Conservation (phyloP, 2,888 invertebrate genomes). For the Altica lythri region DNA sequence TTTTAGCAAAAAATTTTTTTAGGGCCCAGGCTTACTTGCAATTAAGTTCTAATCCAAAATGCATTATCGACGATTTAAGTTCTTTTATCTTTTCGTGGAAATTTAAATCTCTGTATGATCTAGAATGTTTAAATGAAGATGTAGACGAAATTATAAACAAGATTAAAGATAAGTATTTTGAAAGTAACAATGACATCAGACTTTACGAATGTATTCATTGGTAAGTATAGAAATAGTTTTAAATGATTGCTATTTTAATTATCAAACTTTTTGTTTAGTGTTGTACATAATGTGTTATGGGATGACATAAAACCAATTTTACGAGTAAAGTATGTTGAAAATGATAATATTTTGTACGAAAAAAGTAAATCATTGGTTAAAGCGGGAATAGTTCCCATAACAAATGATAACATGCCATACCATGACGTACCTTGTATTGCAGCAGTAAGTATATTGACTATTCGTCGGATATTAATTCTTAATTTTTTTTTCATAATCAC, state of each 20-base stretch:
- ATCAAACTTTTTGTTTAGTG: constrained; percentile 35
- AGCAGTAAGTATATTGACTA: constrained; percentile 51
- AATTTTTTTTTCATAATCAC: no score
- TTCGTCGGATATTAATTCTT: constrained; percentile 7
- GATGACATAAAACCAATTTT: constrained; percentile 51
- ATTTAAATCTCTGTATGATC: constrained; percentile 26
- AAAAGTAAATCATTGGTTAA: constrained; percentile 37
- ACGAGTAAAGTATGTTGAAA: constrained; percentile 43
- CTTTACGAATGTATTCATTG: constrained; percentile 29
- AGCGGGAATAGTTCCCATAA: background rate
- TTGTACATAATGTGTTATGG: constrained; percentile 49
- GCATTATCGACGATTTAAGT: constrained; percentile 30
- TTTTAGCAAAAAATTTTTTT: constrained; percentile 15
- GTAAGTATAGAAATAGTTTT: constrained; percentile 22
- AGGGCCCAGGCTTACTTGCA: constrained; percentile 25
- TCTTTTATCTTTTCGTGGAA: constrained; percentile 28
- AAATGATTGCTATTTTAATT: constrained; percentile 2
- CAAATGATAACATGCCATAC: constrained; percentile 39
- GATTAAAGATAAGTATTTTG: constrained; percentile 20
- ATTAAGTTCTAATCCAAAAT: constrained; percentile 10
- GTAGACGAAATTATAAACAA: constrained; percentile 23
- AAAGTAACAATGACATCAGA: constrained; percentile 1
- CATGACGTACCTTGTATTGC: constrained; percentile 55
- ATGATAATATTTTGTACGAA: constrained; percentile 51
- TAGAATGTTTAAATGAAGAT: constrained; percentile 29